phyloP scores from a whole-genome alignment of 2,888 invertebrate species.

The Perizoma flavofasciatum region DNA sequence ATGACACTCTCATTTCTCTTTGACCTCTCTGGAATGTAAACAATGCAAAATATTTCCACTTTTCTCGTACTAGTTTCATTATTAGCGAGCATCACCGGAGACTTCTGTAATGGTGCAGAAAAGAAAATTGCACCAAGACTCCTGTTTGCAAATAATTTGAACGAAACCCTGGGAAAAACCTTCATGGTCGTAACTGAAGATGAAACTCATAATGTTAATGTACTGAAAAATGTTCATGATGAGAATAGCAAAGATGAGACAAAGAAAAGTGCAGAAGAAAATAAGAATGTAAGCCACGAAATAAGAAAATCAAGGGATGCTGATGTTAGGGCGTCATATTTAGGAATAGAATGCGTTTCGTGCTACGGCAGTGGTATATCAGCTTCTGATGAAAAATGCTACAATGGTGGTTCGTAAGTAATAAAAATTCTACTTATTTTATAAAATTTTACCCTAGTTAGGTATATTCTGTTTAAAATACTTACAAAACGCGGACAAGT shows the following conservation, averaged over 20 bases:
- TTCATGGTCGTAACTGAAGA: conserved; percentile 46
- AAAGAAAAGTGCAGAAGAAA: conserved; percentile 35
- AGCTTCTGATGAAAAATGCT: conserved; percentile 48
- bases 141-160: conserved; percentile 45
- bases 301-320: conserved; percentile 43
- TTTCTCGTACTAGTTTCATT: conserved; percentile 54
- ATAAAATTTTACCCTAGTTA: too few species aligned
- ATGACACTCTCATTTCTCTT: conserved; percentile 8
- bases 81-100: conserved; percentile 42
- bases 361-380: conserved; percentile 48
- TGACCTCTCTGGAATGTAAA: conserved; percentile 30
- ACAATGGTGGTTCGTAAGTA: conserved; percentile 52
- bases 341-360: conserved; percentile 48
- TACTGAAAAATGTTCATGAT: conserved; percentile 42
- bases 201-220: conserved; percentile 41
- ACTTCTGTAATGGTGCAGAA: conserved; percentile 45
- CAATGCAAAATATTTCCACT: conserved; percentile 41
- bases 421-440: conserved; percentile 13
- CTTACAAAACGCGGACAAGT: too few species aligned
- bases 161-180: conserved; percentile 39
- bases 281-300: conserved; percentile 31
- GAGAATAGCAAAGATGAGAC: conserved; percentile 43
- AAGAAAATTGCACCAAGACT: conserved; percentile 47
- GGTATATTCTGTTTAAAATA: too few species aligned
- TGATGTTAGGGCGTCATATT: conserved; percentile 18